phyloP scores from a whole-genome alignment of 2,113 vertebrate genomes.

The Sturnira hondurensis region DNA sequence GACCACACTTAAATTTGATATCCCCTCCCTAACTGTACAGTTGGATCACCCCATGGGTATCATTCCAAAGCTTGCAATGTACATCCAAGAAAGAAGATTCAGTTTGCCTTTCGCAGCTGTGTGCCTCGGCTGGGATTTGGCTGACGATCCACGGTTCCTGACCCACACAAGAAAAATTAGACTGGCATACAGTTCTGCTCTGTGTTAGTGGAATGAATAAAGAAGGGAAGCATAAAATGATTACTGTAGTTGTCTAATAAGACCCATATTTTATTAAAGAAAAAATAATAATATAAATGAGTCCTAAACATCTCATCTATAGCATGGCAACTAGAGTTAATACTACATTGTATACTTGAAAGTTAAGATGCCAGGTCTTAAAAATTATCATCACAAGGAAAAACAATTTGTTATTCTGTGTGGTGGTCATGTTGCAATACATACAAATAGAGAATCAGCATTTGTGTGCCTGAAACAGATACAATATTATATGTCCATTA shows the following conservation, averaged over 20 bases:
- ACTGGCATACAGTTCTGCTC: constrained; percentile 80
- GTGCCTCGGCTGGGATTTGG: not conserved
- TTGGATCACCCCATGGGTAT: constrained; percentile 89
- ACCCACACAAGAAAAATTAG: not conserved
- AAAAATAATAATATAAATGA: not conserved
- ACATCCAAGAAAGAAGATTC: fast-evolving
- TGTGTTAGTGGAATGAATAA: constrained; percentile 90
- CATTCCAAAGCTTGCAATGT: constrained; percentile 78
- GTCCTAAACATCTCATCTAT: not conserved
- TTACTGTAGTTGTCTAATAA: constrained; percentile 79
- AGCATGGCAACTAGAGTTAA: not conserved
- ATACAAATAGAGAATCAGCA: not conserved
- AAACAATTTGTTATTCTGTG: not conserved
- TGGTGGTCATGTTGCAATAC: not conserved
- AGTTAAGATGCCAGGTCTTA: not conserved
- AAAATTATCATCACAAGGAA: not conserved
- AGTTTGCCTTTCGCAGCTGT: not conserved
- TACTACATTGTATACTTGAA: not conserved
- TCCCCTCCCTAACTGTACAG: constrained; percentile 66
- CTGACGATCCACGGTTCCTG: fast-evolving
- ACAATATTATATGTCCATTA: not conserved
- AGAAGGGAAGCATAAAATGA: constrained; percentile 83
- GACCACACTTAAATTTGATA: constrained; percentile 79
- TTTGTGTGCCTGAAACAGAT: not conserved
- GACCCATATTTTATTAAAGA: not conserved